Evolutionary conservation across 64 coral and sea anemone genomes (phyloP).

Genomic region (Actinia equina): DNA sequence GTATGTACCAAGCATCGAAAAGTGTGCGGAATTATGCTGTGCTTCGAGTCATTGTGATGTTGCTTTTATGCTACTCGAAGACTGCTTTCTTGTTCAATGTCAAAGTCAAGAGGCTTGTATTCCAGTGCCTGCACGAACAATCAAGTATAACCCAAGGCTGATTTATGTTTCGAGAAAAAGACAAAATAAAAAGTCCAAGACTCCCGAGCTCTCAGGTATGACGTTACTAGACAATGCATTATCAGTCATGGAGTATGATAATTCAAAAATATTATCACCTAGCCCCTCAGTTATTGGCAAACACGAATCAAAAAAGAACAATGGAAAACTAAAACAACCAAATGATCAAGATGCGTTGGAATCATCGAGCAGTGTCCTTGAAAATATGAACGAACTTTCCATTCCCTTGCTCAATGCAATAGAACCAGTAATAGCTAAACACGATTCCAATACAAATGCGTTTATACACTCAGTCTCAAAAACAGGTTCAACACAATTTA

Average conservation of each 20-base stretch:
- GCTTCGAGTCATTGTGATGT: constrained; percentile 66
- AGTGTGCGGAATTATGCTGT: constrained; percentile 69
- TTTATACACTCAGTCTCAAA: background rate
- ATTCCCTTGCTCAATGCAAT: background rate
- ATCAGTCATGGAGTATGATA: constrained; percentile 10
- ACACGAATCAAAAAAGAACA: background rate
- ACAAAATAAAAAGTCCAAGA: background rate
- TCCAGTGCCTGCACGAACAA: constrained; percentile 60
- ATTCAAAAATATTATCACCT: background rate
- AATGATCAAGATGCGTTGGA: background rate
- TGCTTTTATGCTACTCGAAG: constrained; percentile 68
- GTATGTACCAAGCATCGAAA: constrained; percentile 16
- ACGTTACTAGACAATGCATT: background rate
- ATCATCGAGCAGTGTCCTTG: background rate
- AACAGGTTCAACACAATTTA: background rate
- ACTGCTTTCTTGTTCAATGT: constrained; percentile 83
- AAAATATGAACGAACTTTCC: background rate
- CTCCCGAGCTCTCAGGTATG: constrained; percentile 5
- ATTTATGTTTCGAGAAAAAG: constrained; percentile 54
- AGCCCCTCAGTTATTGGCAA: background rate
- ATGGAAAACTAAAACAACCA: background rate
- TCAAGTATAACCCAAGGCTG: constrained; percentile 58
- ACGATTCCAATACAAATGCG: background rate
- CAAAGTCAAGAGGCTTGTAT: constrained; percentile 52
- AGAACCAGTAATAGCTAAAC: background rate